Evolutionary conservation across 2,888 invertebrate species (phyloP), one percentile per base, ranked within the genome.

Genomic region (Physocephala rufipes): DNA sequence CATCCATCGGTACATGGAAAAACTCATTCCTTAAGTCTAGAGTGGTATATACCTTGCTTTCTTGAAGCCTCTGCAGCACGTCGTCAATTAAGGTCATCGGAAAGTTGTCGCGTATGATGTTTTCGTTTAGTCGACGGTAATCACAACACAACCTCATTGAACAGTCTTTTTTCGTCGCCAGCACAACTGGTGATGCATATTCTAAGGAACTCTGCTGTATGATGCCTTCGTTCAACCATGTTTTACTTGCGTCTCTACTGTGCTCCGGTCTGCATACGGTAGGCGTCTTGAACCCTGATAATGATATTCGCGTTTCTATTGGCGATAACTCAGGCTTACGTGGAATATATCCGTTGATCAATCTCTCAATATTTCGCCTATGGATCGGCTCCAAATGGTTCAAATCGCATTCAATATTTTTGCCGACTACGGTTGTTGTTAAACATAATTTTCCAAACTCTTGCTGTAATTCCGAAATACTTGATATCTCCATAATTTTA

Each of bases 221-320:
- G 16, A 71, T 71, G 24, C 51, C 19, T 49, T 71, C 67, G 5
- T 51, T 28, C 26, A 71, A 49, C 66, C 71, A 71, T 59, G 21
- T 0, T 55, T 74, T 5, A 83, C 74, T 5, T 84, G 78, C 7
- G 80, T 79, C 12, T 80, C 71, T 9, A 76, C 64, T 7, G 81
- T 24, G 80, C 81, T 82, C 49, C 68, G 67, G n/a, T 72, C 72
- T 13, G 36, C 24, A 15, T 71, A 66, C 26, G 67, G 7, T 65
- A 72, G 26, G 28, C 66, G 15, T 30, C 72, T 53, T 7, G 72
- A 68, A 19, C 67, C 45, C 21, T 68, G 74, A 30, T 13, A 71
- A 4, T 7, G 70, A 45, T 16, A 74, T 21, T 16, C 68, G 71
- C 65, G 70, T 72, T 45, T 72, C 67, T 2, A 72, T 59, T 1